These are phyloP conservation scores for Orthonevra nobilis DNA, from an alignment of 2,888 invertebrate species.

Conservation along the genomic window DNA sequence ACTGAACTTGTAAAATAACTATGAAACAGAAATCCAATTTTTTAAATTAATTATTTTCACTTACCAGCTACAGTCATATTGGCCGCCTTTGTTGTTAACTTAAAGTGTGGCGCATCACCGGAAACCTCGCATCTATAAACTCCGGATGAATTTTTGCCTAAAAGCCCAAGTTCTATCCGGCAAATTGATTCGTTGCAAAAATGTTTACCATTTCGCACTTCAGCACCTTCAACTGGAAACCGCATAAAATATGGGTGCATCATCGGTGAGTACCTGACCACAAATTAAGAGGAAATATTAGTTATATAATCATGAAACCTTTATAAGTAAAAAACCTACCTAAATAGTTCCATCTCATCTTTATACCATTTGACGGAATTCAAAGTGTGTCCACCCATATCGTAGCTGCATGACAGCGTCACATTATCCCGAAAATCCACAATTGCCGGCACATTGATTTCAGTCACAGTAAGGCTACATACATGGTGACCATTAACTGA, in stretches of 20 bases:
- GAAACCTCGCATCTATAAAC: constrained; percentile 82
- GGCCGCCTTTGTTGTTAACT: constrained; percentile 80
- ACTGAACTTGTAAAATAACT: too few relatives aligned
- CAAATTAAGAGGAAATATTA: not conserved
- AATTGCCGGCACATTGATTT: constrained; percentile 77
- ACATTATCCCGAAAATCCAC: constrained; percentile 77
- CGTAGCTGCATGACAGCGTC: constrained; percentile 77
- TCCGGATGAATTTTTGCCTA: constrained; percentile 76
- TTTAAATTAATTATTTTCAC: too few relatives aligned
- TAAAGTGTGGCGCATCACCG: constrained; percentile 82
- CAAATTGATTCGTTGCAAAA: constrained; percentile 72
- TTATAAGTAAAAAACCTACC: constrained; percentile 71
- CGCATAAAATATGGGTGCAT: constrained; percentile 72
- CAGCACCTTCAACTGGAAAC: constrained; percentile 72
- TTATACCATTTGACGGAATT: constrained; percentile 80
- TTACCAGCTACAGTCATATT: constrained; percentile 82
- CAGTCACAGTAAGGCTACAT: constrained; percentile 72
- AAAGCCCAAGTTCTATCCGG: constrained; percentile 70
- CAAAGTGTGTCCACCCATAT: constrained; percentile 77
- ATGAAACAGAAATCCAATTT: too few relatives aligned
- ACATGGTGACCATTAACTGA: constrained; percentile 59
- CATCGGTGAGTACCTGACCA: constrained; percentile 74
- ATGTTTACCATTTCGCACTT: constrained; percentile 69
- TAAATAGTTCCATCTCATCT: constrained; percentile 78
- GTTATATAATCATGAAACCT: not conserved